These are phyloP conservation scores for Oryctes rhinoceros DNA, from an alignment of 1,140 invertebrate genomes.

Conservation along the genomic window DNA sequence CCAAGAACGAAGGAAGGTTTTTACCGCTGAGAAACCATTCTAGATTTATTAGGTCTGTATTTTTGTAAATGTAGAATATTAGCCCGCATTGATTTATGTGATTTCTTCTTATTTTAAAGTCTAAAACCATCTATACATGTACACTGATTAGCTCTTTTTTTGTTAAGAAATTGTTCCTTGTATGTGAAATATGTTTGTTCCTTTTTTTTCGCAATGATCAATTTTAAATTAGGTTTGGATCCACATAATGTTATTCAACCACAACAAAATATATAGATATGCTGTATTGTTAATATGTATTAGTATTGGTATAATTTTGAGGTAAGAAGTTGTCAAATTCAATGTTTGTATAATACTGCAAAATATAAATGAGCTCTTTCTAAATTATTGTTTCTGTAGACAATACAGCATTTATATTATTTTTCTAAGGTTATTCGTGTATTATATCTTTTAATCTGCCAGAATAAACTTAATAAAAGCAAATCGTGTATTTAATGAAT, in stretches of 20 bases:
- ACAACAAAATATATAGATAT: slow-evolving; percentile 16
- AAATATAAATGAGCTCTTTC: slow-evolving; percentile 3
- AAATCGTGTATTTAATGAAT: background rate
- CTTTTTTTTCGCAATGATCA: background rate
- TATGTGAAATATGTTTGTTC: slow-evolving; percentile 6
- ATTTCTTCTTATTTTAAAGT: slow-evolving; percentile 19
- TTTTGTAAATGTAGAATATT: background rate
- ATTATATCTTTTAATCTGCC: background rate
- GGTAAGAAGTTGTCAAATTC: background rate
- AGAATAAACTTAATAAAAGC: slow-evolving; percentile 16
- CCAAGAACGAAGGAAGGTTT: slow-evolving; percentile 16
- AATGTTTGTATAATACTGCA: slow-evolving; percentile 6
- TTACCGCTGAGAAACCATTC: background rate
- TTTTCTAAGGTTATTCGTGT: slow-evolving; percentile 8
- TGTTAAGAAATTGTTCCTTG: background rate
- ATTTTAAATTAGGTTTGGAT: slow-evolving; percentile 6
- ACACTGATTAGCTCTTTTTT: slow-evolving; percentile 5
- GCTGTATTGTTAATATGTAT: slow-evolving; percentile 23
- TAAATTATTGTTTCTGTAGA: background rate
- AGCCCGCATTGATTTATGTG: slow-evolving; percentile 30
- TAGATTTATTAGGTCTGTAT: slow-evolving; percentile 25
- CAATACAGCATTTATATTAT: slow-evolving; percentile 35
- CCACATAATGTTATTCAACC: background rate
- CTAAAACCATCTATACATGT: slow-evolving; percentile 11
- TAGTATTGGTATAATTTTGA: background rate